Conservation (phyloP, 2,797 vertebrate genomes). For the Florisuga fusca region DNA sequence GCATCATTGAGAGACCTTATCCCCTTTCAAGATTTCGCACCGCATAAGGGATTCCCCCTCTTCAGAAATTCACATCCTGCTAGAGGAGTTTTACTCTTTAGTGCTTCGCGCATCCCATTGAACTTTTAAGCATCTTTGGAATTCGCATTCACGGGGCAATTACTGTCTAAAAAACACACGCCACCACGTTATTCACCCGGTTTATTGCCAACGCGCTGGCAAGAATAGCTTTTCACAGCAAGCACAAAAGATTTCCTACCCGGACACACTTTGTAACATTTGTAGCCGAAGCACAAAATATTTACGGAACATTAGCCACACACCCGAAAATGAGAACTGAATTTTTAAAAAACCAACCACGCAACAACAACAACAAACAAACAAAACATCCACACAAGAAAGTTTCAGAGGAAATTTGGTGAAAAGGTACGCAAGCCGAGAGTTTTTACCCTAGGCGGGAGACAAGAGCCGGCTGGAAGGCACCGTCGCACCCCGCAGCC, state of each 20-base stretch:
- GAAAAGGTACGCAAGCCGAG: neutral
- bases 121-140: constrained; percentile 68
- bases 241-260: constrained; percentile 59
- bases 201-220: constrained; percentile 62
- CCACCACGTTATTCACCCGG: constrained; percentile 53
- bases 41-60: constrained; percentile 63
- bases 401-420: neutral
- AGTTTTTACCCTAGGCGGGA: neutral
- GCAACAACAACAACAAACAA: too few relatives aligned
- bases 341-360: neutral
- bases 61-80: constrained; percentile 63
- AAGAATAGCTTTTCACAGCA: constrained; percentile 62
- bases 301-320: constrained; percentile 17
- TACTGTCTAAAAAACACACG: constrained; percentile 52
- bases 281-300: constrained; percentile 31
- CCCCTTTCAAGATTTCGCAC: constrained; percentile 61
- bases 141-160: constrained; percentile 58
- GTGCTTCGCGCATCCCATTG: constrained; percentile 55
- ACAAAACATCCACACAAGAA: neutral
- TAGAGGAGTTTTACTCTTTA: constrained; percentile 44
- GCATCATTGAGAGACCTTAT: constrained; percentile 62
- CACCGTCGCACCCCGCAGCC: neutral
- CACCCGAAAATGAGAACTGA: neutral
- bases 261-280: constrained; percentile 30
- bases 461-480: neutral